Percentiles rank a stretch among this genome's conserved stretches.
Evolutionary conservation across 2,113 vertebrate genomes (phyloP).

Genomic region (Siniperca knerii): DNA sequence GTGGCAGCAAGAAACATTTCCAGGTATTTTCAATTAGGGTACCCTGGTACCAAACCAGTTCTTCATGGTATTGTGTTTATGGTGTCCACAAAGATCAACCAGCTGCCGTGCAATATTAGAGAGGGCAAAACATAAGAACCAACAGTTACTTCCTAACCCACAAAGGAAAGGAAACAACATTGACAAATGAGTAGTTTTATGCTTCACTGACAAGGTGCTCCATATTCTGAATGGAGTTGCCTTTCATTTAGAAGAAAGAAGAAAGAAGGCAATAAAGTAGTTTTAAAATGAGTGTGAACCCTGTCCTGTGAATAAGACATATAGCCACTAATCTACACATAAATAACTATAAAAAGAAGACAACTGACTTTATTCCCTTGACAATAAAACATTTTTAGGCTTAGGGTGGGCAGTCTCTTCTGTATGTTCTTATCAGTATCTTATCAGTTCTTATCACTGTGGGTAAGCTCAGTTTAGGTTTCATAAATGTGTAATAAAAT

Average conservation of each 20-base stretch:
- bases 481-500: conserved; percentile 15
- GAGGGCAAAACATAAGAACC: conserved; percentile 56
- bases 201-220: not conserved
- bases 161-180: conserved; percentile 46
- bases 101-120: conserved; percentile 36
- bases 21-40: conserved; percentile 53
- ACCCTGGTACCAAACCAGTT: conserved; percentile 66
- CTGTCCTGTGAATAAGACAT: conserved; percentile 16
- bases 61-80: conserved; percentile 49
- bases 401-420: not conserved
- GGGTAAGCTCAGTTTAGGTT: conserved; percentile 19
- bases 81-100: conserved; percentile 70
- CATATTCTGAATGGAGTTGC: conserved; percentile 12
- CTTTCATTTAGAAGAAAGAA: conserved; percentile 16
- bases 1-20: conserved; percentile 37
- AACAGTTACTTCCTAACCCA: conserved; percentile 55
- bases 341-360: not conserved
- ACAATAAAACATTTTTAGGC: not conserved
- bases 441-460: conserved; percentile 13
- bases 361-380: not conserved
- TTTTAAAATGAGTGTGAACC: conserved; percentile 41
- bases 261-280: conserved; percentile 3
- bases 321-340: not conserved
- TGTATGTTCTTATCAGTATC: not conserved
- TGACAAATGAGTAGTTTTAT: conserved; percentile 35